phyloP scores from a whole-genome alignment of 2,797 vertebrate genomes.

The Myioborus miniatus region DNA sequence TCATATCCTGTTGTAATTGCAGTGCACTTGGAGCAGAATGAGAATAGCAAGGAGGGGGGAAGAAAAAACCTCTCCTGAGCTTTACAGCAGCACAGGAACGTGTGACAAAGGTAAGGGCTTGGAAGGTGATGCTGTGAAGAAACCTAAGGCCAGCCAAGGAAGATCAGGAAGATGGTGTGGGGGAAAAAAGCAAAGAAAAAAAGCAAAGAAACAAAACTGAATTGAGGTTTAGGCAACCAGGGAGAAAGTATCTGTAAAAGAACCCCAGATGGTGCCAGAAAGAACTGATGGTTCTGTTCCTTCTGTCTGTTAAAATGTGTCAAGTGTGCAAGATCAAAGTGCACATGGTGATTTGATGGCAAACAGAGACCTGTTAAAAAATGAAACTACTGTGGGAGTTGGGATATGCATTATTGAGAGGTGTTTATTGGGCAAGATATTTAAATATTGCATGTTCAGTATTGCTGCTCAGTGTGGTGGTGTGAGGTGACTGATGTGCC shows the following conservation, averaged over 20 bases:
- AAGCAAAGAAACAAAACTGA: neutral
- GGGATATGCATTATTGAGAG: neutral
- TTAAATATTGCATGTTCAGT: neutral
- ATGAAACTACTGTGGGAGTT: neutral
- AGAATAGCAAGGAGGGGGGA: neutral
- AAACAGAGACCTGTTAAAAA: conserved; percentile 4
- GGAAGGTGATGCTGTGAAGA: neutral
- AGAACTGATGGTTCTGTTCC: conserved; percentile 54
- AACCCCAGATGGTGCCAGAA: conserved; percentile 57
- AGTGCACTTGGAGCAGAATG: conserved; percentile 6
- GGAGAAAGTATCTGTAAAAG: conserved; percentile 30
- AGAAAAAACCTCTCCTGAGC: neutral
- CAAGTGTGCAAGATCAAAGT: conserved; percentile 3
- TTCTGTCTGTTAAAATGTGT: conserved; percentile 41
- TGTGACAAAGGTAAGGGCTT: neutral
- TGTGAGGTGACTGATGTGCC: neutral
- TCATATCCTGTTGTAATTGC: conserved; percentile 61
- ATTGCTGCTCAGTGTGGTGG: rapidly evolving
- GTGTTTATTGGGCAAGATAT: neutral
- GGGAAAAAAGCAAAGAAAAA: too few relatives aligned
- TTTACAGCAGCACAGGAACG: neutral
- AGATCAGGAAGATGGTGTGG: neutral
- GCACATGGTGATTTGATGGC: neutral
- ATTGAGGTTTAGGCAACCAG: neutral
- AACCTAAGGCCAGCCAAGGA: neutral